Evolutionary conservation across 2,888 invertebrate species (phyloP), one percentile per base, ranked within the genome.

Genomic region (Cistogaster globosa): DNA sequence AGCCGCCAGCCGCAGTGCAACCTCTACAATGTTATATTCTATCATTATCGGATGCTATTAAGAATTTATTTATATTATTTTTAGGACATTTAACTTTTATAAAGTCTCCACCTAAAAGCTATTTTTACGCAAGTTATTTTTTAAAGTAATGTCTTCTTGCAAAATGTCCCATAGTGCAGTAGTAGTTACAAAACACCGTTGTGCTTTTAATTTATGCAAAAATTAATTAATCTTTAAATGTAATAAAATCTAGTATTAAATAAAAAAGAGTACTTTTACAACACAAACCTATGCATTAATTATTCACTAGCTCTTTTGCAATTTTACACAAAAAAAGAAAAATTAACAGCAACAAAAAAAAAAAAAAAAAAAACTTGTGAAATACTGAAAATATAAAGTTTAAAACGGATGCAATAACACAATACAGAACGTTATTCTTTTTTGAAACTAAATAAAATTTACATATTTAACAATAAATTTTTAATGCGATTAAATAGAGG

Each of bases 271-370:
- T n/a, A n/a, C 67, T 68, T 0, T 36, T 42, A 26, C 4, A 48
- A 48, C n/a, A 22, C 45, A 71, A 67, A 51, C 80, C 71, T 36
- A 77, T 76, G 72, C 80, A 69, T 71, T 62, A 16, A 78, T 63
- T 78, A 62, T 55, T 55, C 53, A 45, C 12, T 53, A 20, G 20
- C 32, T 65, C 58, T 58, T 51, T 58, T 51, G 67, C 36, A 38
- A 51, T n/a, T 45, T 45, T 32, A 75, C 26, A 32, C 11, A 65
- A 51, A 26, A 48, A 48, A 26, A 48, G 12, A 12, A 11, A 18
- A 60, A 51, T 2, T n/a, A n/a, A n/a, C 26, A 60, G 18, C n/a
- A 38, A 45, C 51, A 18, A 16, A 26, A 4, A 1, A 26, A 32
- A 2, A 32, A 32, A 2, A 12, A 42, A 42, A 57, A 38, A 26